These are phyloP conservation scores for Heliconius aoede DNA, from an alignment of 2,888 invertebrate species.

Conservation along the genomic window DNA sequence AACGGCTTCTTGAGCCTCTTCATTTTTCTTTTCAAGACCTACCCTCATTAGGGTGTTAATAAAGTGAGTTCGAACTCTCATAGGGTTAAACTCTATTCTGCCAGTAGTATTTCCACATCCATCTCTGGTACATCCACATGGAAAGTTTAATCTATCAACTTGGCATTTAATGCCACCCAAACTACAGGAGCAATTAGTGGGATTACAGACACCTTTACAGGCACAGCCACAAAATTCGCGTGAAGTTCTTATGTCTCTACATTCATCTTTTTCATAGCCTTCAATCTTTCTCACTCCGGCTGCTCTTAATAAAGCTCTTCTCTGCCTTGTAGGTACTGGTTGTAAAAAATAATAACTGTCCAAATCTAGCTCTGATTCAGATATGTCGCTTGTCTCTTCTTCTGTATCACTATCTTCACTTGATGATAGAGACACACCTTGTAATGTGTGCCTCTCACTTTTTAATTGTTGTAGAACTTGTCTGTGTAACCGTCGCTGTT, in stretches of 20 bases:
- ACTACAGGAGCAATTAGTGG: constrained; percentile 97
- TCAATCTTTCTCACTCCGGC: constrained; percentile 98
- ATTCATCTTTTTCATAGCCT: constrained; percentile 95
- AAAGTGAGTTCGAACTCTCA: constrained; percentile 97
- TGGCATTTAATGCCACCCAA: constrained; percentile 98
- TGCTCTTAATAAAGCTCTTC: constrained; percentile 93
- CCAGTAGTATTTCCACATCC: constrained; percentile 96
- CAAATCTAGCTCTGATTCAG: constrained; percentile 92
- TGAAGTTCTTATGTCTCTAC: constrained; percentile 94
- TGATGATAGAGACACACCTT: constrained; percentile 85
- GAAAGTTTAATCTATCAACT: constrained; percentile 97
- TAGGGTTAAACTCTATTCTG: constrained; percentile 97
- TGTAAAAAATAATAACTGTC: constrained; percentile 95
- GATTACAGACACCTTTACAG: constrained; percentile 96
- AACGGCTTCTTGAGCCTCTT: constrained; percentile 79
- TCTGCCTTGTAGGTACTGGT: constrained; percentile 95
- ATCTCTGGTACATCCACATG: constrained; percentile 97
- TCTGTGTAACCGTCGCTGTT: constrained; percentile 93
- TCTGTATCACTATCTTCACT: constrained; percentile 94
- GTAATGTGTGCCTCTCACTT: constrained; percentile 85
- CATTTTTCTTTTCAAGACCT: constrained; percentile 93
- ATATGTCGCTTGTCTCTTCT: constrained; percentile 91
- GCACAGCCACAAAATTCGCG: constrained; percentile 97
- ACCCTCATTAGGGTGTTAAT: constrained; percentile 98
- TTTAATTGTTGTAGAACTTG: constrained; percentile 89